Evolutionary conservation across 2,888 invertebrate species (phyloP), one percentile per base, ranked within the genome.

Genomic region (Lochmaea capreae): DNA sequence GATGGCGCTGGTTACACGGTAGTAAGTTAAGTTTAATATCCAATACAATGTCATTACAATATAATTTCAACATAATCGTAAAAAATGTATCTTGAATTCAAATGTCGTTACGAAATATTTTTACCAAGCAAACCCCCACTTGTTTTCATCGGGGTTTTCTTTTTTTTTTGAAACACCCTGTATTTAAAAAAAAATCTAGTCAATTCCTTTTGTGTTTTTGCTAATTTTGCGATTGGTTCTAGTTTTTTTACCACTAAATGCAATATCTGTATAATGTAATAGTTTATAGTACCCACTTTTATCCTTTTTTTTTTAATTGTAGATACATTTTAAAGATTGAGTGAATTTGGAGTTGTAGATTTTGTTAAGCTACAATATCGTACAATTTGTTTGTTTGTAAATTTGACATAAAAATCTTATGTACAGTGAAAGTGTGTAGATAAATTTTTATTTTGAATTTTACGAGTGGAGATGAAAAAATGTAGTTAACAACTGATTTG

Each of bases 231-330:
- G 61, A 61, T 61, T 61, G 61, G 61, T 39, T 54, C 18, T 54
- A 5, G 16, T 16, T 54, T 16, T 54, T 61, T 61, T 61, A 61
- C 61, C 33, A 61, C 33, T 61, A 39, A 61, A 39, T 39, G 61
- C 61, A 61, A 61, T 61, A 61, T 61, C 61, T 39, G 33, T 61
- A 39, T 33, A 61, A 33, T 59, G 59, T 61, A 61, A 61, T 61
- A 61, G 61, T n/a, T n/a, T 11, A 6, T 54, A 54, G 54, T 18
- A 54, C 16, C 16, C 18, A 9, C 9, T 10, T 18, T 16, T 54
- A 10, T 54, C 3, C 3, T 54, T 9, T 54, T 54, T 16, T 52
- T 52, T 9, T 16, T 16, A 54, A 52, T 52, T 18, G 18, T 54
- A 16, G 9, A 54, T 3, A 3, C 9, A 54, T 39, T 39, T 33